These are phyloP conservation scores for Vimba vimba DNA, from an alignment of 2,113 vertebrate genomes.

Conservation along the genomic window DNA sequence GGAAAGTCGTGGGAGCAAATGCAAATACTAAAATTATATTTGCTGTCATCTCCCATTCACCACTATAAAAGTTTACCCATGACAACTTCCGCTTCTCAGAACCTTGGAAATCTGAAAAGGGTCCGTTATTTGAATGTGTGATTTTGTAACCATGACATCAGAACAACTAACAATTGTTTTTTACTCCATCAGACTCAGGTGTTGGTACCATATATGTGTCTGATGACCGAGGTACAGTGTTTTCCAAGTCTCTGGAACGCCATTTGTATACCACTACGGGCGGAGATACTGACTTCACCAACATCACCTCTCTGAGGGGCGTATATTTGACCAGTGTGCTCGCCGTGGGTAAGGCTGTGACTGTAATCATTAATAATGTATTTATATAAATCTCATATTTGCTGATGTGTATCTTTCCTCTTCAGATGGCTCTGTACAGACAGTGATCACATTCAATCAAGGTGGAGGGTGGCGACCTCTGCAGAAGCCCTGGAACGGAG, in stretches of 20 bases:
- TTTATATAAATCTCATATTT: not conserved
- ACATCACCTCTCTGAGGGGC: constrained; percentile 89
- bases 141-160: not conserved
- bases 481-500: constrained; percentile 81
- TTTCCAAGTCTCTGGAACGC: constrained; percentile 90
- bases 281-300: constrained; percentile 91
- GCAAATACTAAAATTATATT: no score
- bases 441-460: constrained; percentile 90
- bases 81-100: no score
- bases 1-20: no score
- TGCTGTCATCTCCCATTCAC: no score
- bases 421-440: constrained; percentile 87
- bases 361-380: no score
- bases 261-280: constrained; percentile 90
- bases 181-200: constrained; percentile 80
- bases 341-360: constrained; percentile 78
- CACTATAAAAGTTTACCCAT: no score
- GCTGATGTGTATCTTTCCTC: not conserved
- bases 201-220: constrained; percentile 91
- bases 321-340: constrained; percentile 91
- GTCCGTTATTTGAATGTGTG: no score
- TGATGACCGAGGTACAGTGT: constrained; percentile 87
- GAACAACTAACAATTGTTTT: not conserved
- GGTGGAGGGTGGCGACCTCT: constrained; percentile 89
- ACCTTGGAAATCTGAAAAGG: no score